phyloP scores from a whole-genome alignment of 1,140 invertebrate species.

The Drosophila ananassae region DNA sequence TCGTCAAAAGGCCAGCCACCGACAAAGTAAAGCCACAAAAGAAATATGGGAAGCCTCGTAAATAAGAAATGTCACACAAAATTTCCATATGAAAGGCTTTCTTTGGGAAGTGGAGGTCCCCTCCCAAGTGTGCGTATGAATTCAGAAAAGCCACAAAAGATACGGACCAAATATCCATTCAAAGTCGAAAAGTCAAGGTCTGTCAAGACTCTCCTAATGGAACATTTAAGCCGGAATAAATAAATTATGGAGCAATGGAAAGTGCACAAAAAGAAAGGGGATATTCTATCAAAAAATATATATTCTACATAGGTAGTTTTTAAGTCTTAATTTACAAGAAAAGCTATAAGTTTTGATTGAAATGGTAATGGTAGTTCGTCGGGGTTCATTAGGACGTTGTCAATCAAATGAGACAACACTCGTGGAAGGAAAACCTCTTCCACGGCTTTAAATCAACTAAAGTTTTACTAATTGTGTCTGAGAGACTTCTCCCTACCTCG shows the following conservation, averaged over 20 bases:
- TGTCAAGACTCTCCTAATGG: conserved; percentile 35
- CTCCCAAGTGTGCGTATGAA: conserved; percentile 4
- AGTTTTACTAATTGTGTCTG: conserved; percentile 31
- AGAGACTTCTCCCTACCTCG: conserved; percentile 28
- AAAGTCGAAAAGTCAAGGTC: conserved; percentile 41
- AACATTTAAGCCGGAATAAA: conserved; percentile 38
- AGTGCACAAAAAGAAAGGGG: conserved; percentile 20
- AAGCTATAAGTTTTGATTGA: neutral
- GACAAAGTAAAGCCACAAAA: conserved; percentile 56
- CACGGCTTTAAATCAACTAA: neutral
- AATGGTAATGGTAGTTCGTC: neutral
- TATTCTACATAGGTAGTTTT: too few species aligned
- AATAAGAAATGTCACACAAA: conserved; percentile 44
- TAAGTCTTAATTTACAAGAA: neutral
- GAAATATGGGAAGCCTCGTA: conserved; percentile 39
- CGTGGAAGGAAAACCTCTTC: conserved; percentile 8
- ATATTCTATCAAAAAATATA: neutral
- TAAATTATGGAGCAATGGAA: conserved; percentile 39
- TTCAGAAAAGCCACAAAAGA: neutral
- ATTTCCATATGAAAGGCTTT: conserved; percentile 49
- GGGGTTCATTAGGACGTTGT: conserved; percentile 23
- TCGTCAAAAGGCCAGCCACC: conserved; percentile 26
- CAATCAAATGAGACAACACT: conserved; percentile 12
- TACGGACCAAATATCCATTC: conserved; percentile 4
- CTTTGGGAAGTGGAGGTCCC: neutral